These are phyloP conservation scores for Enteromius treurensis DNA, from an alignment of 2,797 vertebrate genomes.

Conservation along the genomic window DNA sequence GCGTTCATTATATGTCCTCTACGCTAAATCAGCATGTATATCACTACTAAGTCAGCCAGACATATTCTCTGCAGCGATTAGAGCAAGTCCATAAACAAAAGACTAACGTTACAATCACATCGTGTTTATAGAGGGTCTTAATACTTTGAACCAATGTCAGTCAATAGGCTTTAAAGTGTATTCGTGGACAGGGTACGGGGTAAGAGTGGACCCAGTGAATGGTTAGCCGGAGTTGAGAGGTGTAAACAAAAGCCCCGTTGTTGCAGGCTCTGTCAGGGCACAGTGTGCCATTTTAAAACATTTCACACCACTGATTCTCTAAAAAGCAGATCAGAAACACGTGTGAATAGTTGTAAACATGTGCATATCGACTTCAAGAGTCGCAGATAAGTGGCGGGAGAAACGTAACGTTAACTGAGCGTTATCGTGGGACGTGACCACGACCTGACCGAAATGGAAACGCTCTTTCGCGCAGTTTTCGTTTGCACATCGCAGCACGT, in stretches of 20 bases:
- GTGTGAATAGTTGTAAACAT: slow-evolving; percentile 16
- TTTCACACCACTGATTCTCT: neutral
- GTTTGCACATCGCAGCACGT: slow-evolving; percentile 3
- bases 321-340: slow-evolving; percentile 12
- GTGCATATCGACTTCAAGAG: neutral
- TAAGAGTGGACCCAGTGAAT: neutral
- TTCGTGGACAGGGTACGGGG: no score
- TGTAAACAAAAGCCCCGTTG: slow-evolving; percentile 51
- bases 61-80: neutral
- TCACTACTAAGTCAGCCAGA: no score
- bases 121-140: neutral
- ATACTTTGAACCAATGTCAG: neutral
- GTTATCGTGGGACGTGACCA: neutral
- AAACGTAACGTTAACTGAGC: neutral
- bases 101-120: neutral
- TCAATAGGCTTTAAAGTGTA: neutral
- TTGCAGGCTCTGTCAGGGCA: slow-evolving; percentile 38
- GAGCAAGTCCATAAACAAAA: neutral
- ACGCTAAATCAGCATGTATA: neutral
- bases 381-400: neutral
- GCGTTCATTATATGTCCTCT: neutral
- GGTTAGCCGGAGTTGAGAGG: slow-evolving; percentile 4
- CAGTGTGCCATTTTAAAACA: slow-evolving; percentile 26
- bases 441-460: neutral
- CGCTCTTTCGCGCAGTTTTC: neutral